Evolutionary conservation across 2,113 vertebrate species (phyloP).

Genomic region (Laticauda laticaudata): DNA sequence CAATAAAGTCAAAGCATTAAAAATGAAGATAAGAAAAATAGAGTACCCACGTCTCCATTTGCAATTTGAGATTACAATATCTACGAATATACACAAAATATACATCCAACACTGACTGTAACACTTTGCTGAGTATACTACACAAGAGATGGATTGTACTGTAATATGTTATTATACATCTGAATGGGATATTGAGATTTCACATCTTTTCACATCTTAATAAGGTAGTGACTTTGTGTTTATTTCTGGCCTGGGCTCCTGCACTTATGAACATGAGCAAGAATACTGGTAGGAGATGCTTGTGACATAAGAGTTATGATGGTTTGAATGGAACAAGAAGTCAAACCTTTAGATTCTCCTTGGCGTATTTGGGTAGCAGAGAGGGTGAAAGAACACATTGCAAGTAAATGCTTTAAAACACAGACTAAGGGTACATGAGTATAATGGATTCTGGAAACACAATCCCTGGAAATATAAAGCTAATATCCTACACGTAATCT

Average conservation of each 20-base stretch:
- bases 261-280: conserved; percentile 10
- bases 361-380: conserved; percentile 56
- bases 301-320: conserved; percentile 15
- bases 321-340: conserved; percentile 39
- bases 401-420: conserved; percentile 19
- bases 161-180: no score
- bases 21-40: no score
- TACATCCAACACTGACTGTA: no score
- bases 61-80: no score
- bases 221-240: no score
- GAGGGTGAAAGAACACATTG: conserved; percentile 60
- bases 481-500: neutral
- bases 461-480: neutral
- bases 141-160: no score
- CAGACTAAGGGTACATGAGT: neutral
- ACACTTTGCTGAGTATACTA: no score
- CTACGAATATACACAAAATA: no score
- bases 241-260: neutral
- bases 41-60: no score
- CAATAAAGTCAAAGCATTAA: no score
- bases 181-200: no score
- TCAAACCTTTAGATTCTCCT: conserved; percentile 75
- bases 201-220: no score
- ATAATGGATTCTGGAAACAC: neutral
- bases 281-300: conserved; percentile 29